phyloP scores from a whole-genome alignment of 2,888 invertebrate genomes.

The Phyto melanocephala region DNA sequence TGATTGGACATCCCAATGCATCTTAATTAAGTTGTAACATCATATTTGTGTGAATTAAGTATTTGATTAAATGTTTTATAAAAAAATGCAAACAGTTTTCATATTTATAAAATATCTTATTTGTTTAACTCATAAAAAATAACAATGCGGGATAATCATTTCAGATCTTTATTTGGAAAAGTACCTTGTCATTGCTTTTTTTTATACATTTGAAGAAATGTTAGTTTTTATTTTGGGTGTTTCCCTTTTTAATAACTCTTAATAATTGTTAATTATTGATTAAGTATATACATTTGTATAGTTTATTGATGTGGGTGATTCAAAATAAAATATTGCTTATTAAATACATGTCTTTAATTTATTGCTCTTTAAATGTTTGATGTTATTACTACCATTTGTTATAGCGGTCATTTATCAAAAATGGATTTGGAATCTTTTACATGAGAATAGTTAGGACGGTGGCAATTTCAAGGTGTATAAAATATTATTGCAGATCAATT shows the following conservation, averaged over 20 bases:
- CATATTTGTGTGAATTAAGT: slow-evolving; percentile 61
- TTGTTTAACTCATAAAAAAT: slow-evolving; percentile 26
- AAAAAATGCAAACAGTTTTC: not conserved
- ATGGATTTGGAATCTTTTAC: not conserved
- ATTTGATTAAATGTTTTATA: slow-evolving; percentile 39
- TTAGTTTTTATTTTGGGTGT: not conserved
- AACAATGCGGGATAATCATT: slow-evolving; percentile 55
- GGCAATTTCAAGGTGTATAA: no score
- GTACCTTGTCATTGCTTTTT: slow-evolving; percentile 44
- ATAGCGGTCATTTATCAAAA: slow-evolving; percentile 19
- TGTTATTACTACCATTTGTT: slow-evolving; percentile 3
- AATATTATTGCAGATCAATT: no score
- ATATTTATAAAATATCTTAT: not conserved
- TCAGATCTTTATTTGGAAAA: slow-evolving; percentile 1
- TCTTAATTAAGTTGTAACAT: slow-evolving; percentile 64
- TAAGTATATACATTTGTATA: no score
- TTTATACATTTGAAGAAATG: not conserved
- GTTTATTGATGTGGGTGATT: slow-evolving; percentile 61
- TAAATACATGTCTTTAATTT: slow-evolving; percentile 51
- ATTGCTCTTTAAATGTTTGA: slow-evolving; percentile 59
- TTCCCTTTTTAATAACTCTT: slow-evolving; percentile 43
- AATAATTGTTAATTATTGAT: slow-evolving; percentile 50
- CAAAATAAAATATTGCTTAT: slow-evolving; percentile 56
- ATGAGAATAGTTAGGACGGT: no score
- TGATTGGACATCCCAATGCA: slow-evolving; percentile 44